Base-by-base conservation (phyloP, 2,113 vertebrate species). In the Larimichthys polyactis region DNA sequence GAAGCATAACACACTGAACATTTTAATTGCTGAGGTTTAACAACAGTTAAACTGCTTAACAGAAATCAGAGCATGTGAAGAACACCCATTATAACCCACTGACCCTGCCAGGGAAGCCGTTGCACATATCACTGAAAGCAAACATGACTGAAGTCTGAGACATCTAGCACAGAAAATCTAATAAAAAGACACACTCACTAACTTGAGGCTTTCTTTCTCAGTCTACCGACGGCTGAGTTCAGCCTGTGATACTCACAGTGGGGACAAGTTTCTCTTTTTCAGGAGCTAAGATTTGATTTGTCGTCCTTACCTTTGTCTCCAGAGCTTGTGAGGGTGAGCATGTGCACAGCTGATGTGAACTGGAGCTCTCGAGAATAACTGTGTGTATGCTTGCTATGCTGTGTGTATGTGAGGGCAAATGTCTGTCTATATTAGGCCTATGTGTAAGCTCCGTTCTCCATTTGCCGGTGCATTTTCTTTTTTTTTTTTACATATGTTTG, bases 231-330 rank as follows among this genome's bases (percentile, higher is more conserved):
- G 63, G 2, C 14, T 16, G 19, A 32, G 20, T 36, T 3, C 59
- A 60, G 17, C 11, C 36, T 32, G 11, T 17, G 58, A 52, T 2
- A 74, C 11, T 58, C 60, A 84, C 14, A 29, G 40, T 15, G 24
- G 19, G 62, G 16, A 73, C 10, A 57, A 11, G 19, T 73, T 69
- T 54, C 14, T 55, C 8, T 24, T 11, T 22, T 11, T 22, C n/a
- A 68, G 24, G 15, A 59, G 72, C 29, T 29, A 3, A 83, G 52
- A 54, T 71, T 51, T 59, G 15, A 64, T 48, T 59, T 49, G n/a
- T 88, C 6, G 60, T 24, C 49, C 94, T 94, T 95, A 94, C 93
- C 94, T 89, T 89, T 84, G 70, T 83, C 75, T 87, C 74, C 54
- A 57, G 20, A 63, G 58, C 71, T 75, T 44, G 55, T 76, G 55